Evolutionary conservation across 2,888 invertebrate genomes (phyloP), one percentile per base, ranked within the genome.

Genomic region (Coelinius sp.): DNA sequence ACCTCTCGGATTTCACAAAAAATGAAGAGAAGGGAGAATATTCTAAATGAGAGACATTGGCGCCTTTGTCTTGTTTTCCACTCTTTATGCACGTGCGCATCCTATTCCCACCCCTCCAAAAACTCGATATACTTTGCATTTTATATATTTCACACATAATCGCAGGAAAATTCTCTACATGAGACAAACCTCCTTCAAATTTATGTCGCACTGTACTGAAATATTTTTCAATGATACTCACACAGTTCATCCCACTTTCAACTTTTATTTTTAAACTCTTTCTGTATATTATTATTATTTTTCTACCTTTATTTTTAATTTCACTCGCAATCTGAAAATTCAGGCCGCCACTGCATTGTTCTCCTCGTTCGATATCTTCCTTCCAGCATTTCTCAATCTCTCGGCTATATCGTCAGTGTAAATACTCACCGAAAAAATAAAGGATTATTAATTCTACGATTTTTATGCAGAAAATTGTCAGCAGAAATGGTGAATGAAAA

Each of bases 281-380:
- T 12, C 38, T 41, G 10, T 35, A 63, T 67, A 24, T 53, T 71
- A 22, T 59, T 27, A 5, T 38, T 64, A 1, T 46, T 44, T 35
- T 22, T 35, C 20, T 31, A 35, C 53, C 22, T n/a, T 25, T 14
- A 27, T 70, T 46, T n/a, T 71, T 63, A 35, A 49, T 66, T 67
- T 44, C 49, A 41, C 59, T 44, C 24, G 27, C 38, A 67, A 49
- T 67, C 46, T 20, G 20, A 52, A 68, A 71, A 71, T 63, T 67
- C 63, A 71, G 71, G 67, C 71, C 71, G 66, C 52, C 27, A 17
- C 12, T 24, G 53, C 49, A 72, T 72, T 72, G 72, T 72, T 72
- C 68, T 56, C 68, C n/a, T 10, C 44, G 53, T 72, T 68, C 68
- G 68, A 72, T 72, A 72, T 64, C 56, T 24, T 41, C 22, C 41